Base-by-base conservation (phyloP, 1,140 invertebrate species). In the Hormaphis cornu region DNA sequence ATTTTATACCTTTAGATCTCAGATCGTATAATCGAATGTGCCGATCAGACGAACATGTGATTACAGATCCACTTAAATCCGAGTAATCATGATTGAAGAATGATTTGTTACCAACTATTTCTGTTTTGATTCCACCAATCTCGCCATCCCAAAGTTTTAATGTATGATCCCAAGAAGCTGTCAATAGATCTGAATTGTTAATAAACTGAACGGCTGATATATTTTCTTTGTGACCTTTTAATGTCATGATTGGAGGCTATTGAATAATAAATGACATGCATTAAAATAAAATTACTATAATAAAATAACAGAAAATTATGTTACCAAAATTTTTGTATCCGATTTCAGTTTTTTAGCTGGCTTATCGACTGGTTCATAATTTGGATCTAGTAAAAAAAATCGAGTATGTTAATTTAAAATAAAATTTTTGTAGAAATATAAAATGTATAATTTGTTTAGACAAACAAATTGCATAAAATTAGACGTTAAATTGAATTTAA, bases 141-240 rank as follows among this genome's bases (percentile, higher is more conserved):
- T 94, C 87, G 24, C 91, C 81, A 80, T 99, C 95, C 97, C 97
- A 99, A 4, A 96, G 75, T 78, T 90, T 89, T 10, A 99, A 80
- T 1, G 94, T 93, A 75, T 98, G 95, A 82, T 99, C 97, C 94
- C 95, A 96, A 0, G 91, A 90, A 2, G 89, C 90, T 0, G 93
- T 93, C 14, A 91, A 83, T 2, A 97, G 76, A 69, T 86, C 87
- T 44, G 85, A 80, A 59, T 81, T 81, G 71, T 88, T 86, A 70
- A 89, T 84, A 94, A 95, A 99, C 48, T 85, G 81, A 1, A 93
- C 82, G 0, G 86, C 85, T 8, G 90, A 92, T 8, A 99, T 84
- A 20, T 87, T 89, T 79, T 98, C 95, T 72, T 87, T 86, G 77
- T 99, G 97, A 0, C 95, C 94, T 78, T 89, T 87, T 70, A 99